Percentiles rank a stretch among this genome's conserved stretches.
Evolutionary conservation across 2,888 invertebrate genomes (phyloP).

Genomic region (Romanomermis culicivorax): DNA sequence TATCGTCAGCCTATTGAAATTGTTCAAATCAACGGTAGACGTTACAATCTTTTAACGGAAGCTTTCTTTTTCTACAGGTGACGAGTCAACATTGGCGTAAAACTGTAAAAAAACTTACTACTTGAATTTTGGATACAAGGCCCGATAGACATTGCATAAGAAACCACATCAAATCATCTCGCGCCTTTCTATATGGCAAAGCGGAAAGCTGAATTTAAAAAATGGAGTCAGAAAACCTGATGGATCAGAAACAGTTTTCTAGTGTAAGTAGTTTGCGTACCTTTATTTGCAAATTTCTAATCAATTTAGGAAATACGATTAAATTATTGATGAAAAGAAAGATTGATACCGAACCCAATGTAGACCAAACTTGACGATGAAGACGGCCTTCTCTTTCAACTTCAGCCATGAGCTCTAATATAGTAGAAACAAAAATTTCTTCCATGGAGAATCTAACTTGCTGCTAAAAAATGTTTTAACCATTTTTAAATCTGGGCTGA

Average conservation of each 20-base stretch:
- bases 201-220: conserved; percentile 9
- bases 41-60: too few species aligned
- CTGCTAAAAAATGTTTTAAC: background rate
- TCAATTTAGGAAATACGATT: conserved; percentile 74
- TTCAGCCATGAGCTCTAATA: conserved; percentile 16
- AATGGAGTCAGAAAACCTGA: background rate
- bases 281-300: conserved; percentile 64
- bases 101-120: background rate
- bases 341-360: conserved; percentile 75
- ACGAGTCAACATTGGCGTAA: too few species aligned
- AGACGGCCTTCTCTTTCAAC: conserved; percentile 21
- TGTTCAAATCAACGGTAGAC: too few species aligned
- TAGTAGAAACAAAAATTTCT: background rate
- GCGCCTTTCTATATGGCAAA: conserved; percentile 44
- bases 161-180: conserved; percentile 98
- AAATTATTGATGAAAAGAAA: conserved; percentile 83
- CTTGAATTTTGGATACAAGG: background rate
- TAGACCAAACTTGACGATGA: conserved; percentile 45
- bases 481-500: background rate
- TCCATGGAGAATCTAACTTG: background rate
- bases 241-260: background rate
- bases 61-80: too few species aligned
- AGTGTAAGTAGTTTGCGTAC: too few species aligned
- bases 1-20: conserved; percentile 42
- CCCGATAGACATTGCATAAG: conserved; percentile 87